These are phyloP conservation scores for Passer montanus DNA, from an alignment of 2,113 vertebrate genomes.

Conservation along the genomic window DNA sequence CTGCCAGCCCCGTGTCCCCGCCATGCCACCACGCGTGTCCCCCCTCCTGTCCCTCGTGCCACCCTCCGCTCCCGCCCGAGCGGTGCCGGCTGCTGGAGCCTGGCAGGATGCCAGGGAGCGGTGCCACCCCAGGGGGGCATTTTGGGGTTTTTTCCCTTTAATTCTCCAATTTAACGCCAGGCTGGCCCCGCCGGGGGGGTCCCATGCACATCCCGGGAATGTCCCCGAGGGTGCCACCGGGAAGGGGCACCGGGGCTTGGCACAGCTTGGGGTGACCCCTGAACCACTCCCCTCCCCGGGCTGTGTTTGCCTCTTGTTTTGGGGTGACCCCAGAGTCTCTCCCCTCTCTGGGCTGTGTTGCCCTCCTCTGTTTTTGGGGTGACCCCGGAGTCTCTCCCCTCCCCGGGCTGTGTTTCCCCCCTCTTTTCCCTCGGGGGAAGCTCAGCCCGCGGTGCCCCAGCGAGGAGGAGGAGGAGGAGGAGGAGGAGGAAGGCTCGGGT, in stretches of 20 bases:
- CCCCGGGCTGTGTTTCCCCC: rapidly evolving
- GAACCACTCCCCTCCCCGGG: rapidly evolving
- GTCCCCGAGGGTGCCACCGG: neutral
- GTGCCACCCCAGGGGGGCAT: neutral
- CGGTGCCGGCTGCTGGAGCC: too few relatives aligned
- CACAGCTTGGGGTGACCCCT: neutral
- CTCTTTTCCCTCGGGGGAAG: too few relatives aligned
- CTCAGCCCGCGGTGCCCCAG: neutral
- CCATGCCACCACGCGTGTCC: rapidly evolving
- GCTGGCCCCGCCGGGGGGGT: neutral
- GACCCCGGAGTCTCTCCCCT: neutral
- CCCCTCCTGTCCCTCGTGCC: neutral
- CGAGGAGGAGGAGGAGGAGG: neutral
- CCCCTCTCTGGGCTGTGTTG: rapidly evolving
- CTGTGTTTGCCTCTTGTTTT: rapidly evolving
- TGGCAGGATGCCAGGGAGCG: too few relatives aligned
- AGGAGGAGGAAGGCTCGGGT: neutral
- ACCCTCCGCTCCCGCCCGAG: neutral
- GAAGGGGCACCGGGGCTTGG: too few relatives aligned
- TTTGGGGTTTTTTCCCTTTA: neutral
- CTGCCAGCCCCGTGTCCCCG: rapidly evolving
- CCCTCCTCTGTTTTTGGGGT: neutral
- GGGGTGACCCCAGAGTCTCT: neutral
- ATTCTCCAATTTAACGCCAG: neutral
- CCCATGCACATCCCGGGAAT: neutral